phyloP scores from a whole-genome alignment of 1,140 invertebrate species.

The Arctopsyche grandis region DNA sequence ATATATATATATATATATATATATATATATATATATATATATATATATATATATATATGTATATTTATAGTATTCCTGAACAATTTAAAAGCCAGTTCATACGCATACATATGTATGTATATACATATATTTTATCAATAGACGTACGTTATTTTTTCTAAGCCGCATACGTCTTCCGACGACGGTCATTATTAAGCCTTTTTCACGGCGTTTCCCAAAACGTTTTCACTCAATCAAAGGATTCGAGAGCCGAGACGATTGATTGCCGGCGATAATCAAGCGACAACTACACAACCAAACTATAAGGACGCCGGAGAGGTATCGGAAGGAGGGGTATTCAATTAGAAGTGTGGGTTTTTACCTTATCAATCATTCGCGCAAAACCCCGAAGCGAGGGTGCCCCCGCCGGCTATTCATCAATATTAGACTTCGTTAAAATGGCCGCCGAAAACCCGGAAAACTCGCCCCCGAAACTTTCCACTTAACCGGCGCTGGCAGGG shows the following conservation, averaged over 20 bases:
- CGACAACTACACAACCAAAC: background rate
- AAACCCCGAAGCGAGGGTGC: conserved; percentile 31
- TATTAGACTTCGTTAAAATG: conserved; percentile 55
- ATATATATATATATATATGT: too few relatives aligned
- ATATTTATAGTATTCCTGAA: too few relatives aligned
- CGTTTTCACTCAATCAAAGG: background rate
- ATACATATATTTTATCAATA: too few relatives aligned
- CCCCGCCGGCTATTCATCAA: conserved; percentile 53
- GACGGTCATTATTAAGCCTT: background rate
- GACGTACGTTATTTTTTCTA: too few relatives aligned
- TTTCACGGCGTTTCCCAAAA: background rate
- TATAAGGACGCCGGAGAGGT: background rate
- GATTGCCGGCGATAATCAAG: conserved; percentile 1
- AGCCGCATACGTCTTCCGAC: background rate
- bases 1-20: too few relatives aligned
- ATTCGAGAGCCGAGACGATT: conserved; percentile 7
- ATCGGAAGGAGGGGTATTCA: conserved; percentile 39
- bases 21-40: too few relatives aligned
- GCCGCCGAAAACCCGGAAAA: conserved; percentile 42
- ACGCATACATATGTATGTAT: too few relatives aligned
- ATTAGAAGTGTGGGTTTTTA: conserved; percentile 53
- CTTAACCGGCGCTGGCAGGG: conserved; percentile 42
- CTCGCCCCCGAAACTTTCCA: conserved; percentile 50
- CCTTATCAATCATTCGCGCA: conserved; percentile 54
- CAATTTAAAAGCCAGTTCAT: too few relatives aligned